These are phyloP conservation scores for Martes martes DNA, from an alignment of 2,113 vertebrate species.

Conservation along the genomic window DNA sequence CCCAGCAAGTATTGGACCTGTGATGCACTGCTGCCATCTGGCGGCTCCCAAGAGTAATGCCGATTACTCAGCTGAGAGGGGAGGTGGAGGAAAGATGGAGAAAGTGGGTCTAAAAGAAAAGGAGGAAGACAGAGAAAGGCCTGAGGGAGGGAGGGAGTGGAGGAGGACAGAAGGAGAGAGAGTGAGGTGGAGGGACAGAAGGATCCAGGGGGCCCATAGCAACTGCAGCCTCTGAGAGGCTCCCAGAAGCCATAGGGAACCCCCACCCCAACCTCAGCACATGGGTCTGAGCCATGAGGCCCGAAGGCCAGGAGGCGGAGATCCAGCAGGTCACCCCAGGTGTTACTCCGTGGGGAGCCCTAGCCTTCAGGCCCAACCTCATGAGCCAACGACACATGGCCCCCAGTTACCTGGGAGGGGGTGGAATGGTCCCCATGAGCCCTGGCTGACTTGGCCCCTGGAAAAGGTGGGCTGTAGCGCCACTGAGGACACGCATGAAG, in stretches of 20 bases:
- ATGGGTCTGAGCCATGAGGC: neutral
- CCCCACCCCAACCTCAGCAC: too few species aligned
- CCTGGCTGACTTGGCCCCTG: neutral
- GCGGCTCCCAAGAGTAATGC: neutral
- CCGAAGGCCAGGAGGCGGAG: neutral
- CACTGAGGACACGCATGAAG: neutral
- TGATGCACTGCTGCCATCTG: conserved; percentile 60
- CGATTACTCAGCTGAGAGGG: neutral
- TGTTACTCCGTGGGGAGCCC: neutral
- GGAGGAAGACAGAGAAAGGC: neutral
- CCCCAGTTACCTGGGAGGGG: too few species aligned
- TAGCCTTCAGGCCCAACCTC: neutral
- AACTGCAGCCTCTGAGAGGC: neutral
- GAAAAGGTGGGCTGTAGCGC: neutral
- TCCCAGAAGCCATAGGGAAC: neutral
- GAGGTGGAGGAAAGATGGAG: neutral
- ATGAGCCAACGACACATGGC: fast-evolving
- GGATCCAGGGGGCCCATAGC: neutral
- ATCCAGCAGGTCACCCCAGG: neutral
- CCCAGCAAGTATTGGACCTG: neutral
- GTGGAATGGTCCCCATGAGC: neutral
- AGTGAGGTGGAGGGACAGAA: neutral
- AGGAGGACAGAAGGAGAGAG: neutral
- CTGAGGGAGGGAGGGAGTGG: neutral
- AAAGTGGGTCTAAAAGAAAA: neutral